These are phyloP conservation scores for Pachyramphus minor DNA, from an alignment of 2,113 vertebrate species.

Conservation along the genomic window DNA sequence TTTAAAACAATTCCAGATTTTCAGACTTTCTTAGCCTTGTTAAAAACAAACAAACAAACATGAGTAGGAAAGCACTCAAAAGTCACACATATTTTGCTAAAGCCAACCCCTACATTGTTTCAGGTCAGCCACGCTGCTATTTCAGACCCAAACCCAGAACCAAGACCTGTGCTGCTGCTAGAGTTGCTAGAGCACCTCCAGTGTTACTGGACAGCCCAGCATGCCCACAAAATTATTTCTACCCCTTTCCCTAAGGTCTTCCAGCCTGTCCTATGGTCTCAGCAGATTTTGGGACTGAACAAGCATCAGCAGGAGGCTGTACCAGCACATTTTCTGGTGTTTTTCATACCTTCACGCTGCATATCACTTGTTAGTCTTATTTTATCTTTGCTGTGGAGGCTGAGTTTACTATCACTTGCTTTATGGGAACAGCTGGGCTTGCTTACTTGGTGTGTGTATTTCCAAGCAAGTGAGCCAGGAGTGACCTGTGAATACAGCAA, in stretches of 20 bases:
- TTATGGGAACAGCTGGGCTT: not conserved
- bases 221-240: not conserved
- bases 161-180: accelerated
- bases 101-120: not conserved
- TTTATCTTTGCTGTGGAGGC: not conserved
- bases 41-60: not conserved
- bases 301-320: not conserved
- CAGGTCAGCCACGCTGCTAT: not conserved
- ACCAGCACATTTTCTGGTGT: accelerated
- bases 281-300: not conserved
- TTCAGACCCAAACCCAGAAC: not conserved
- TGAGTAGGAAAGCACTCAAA: not conserved
- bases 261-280: not conserved
- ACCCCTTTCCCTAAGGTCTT: not conserved
- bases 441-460: not conserved
- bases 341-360: not conserved
- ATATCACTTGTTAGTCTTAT: not conserved
- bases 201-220: not conserved
- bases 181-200: not conserved
- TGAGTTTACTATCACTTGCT: not conserved
- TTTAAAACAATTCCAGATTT: not conserved
- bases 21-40: not conserved
- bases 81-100: not conserved
- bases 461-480: conserved; percentile 2
- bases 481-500: not conserved